A percentile compares a stretch with the other conserved stretches of the same genome.
Evolutionary conservation across 1,140 invertebrate species (phyloP).

Genomic region (Drosophila pandora): DNA sequence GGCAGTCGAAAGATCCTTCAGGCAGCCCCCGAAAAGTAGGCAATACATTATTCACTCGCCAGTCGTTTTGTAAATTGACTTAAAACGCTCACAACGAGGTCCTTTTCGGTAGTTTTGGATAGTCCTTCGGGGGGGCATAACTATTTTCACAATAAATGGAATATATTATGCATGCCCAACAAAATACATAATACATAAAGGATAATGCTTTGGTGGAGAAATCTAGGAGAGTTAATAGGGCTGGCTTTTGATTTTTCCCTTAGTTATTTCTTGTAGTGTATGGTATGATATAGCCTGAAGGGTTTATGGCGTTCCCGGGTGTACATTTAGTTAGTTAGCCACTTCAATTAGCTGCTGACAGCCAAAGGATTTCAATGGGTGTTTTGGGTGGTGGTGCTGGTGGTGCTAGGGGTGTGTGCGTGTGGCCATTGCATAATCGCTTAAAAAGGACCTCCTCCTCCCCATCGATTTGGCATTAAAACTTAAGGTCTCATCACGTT

Average conservation of each 20-base stretch:
- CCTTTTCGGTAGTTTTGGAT: constrained; percentile 36
- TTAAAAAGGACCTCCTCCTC: neutral
- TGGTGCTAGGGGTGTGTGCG: neutral
- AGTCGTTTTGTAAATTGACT: constrained; percentile 71
- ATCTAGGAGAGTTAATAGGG: neutral
- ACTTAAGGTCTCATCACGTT: neutral
- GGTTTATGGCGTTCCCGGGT: constrained; percentile 45
- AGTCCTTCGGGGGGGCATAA: constrained; percentile 28
- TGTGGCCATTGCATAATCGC: constrained; percentile 60
- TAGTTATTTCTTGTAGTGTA: neutral
- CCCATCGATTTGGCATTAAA: constrained; percentile 47
- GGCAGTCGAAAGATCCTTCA: constrained; percentile 2
- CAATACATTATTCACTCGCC: constrained; percentile 66
- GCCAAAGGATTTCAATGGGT: constrained; percentile 4
- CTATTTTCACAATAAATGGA: constrained; percentile 62
- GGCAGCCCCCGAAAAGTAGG: constrained; percentile 35
- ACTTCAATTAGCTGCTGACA: constrained; percentile 58
- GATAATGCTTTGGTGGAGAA: no score
- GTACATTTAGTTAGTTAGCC: constrained; percentile 66
- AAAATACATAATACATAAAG: constrained; percentile 16
- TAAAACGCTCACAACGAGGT: constrained; percentile 65
- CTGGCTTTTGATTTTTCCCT: neutral
- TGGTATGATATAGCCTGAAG: constrained; percentile 4
- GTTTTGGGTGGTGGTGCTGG: neutral
- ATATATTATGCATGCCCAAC: constrained; percentile 30